Percentiles rank a stretch among this genome's conserved stretches.
phyloP scores from a whole-genome alignment of 2,113 vertebrate species.

The Vidua chalybeata region DNA sequence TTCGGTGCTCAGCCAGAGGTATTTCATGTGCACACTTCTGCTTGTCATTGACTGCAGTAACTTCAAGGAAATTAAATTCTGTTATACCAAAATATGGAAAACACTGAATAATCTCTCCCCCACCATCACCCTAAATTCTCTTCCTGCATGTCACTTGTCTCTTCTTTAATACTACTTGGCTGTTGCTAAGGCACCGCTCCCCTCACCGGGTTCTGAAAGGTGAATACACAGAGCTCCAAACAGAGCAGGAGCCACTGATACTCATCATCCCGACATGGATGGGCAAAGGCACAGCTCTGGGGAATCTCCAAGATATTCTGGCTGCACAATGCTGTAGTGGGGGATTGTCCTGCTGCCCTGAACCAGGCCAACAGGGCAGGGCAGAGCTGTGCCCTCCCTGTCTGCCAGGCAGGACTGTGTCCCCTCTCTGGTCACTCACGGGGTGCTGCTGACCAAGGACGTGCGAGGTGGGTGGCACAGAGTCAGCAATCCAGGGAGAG shows the following conservation, averaged over 20 bases:
- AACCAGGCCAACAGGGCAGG: accelerated
- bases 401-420: no score
- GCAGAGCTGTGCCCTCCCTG: neutral
- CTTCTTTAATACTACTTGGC: neutral
- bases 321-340: accelerated
- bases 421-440: no score
- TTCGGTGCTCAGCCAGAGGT: neutral
- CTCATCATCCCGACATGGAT: accelerated
- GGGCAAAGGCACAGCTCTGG: neutral
- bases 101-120: neutral
- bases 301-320: accelerated
- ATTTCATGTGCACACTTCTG: neutral
- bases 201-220: neutral
- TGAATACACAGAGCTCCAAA: neutral
- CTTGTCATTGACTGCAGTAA: neutral
- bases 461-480: neutral
- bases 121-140: neutral
- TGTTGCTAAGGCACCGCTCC: neutral
- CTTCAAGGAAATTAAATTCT: neutral
- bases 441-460: neutral
- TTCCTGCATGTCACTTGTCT: neutral
- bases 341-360: accelerated
- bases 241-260: neutral
- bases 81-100: neutral
- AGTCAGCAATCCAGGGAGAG: accelerated